phyloP scores from a whole-genome alignment of 1,140 invertebrate species.

The Drosophila obscura region DNA sequence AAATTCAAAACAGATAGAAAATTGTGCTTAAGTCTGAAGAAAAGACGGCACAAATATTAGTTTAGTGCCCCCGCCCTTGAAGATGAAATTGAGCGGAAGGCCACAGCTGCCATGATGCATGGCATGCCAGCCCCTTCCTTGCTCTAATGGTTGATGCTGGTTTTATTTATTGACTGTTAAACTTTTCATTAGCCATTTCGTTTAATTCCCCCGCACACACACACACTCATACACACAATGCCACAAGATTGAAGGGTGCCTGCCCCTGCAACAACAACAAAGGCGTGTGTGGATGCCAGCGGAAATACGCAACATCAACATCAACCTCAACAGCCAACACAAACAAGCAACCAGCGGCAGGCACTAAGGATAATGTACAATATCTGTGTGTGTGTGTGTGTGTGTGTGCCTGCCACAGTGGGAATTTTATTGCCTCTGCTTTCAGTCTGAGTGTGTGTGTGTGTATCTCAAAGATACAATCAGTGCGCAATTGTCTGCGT shows the following conservation, averaged over 20 bases:
- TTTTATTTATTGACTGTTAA: conserved; percentile 80
- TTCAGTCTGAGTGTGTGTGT: conserved; percentile 10
- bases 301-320: conserved; percentile 52
- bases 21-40: not conserved
- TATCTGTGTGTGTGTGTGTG: conserved; percentile 65
- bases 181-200: conserved; percentile 81
- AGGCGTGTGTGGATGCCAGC: conserved; percentile 41
- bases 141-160: conserved; percentile 23
- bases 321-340: conserved; percentile 26
- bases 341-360: conserved; percentile 52
- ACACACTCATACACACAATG: conserved; percentile 80
- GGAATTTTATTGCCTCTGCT: conserved; percentile 66
- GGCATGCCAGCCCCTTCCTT: not conserved
- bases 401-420: conserved; percentile 68
- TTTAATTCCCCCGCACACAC: conserved; percentile 69
- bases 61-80: not conserved
- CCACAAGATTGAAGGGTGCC: conserved; percentile 64
- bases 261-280: conserved; percentile 8
- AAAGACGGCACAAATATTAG: not conserved
- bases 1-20: not conserved
- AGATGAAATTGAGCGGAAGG: not conserved
- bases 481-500: conserved; percentile 77
- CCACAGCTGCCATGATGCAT: conserved; percentile 12
- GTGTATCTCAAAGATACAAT: conserved; percentile 68
- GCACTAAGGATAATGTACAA: conserved; percentile 74